These are phyloP conservation scores for Danaus chrysippus DNA, from an alignment of 2,888 invertebrate genomes.

Conservation along the genomic window DNA sequence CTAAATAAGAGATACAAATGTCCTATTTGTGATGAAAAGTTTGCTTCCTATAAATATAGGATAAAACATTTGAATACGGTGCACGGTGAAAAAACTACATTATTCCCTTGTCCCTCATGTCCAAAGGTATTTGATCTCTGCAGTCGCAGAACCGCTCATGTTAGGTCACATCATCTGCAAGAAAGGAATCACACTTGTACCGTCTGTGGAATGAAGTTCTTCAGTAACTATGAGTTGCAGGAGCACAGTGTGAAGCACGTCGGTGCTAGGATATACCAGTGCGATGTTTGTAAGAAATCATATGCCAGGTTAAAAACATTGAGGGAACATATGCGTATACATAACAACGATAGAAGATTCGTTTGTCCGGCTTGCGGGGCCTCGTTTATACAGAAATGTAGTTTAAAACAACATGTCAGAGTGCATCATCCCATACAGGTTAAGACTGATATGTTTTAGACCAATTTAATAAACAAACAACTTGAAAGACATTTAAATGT, in stretches of 20 bases:
- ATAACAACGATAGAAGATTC: slow-evolving; percentile 65
- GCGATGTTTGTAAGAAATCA: slow-evolving; percentile 74
- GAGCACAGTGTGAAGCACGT: slow-evolving; percentile 77
- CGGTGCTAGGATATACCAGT: slow-evolving; percentile 75
- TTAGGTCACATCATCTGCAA: slow-evolving; percentile 64
- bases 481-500: too few species aligned
- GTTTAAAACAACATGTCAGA: slow-evolving; percentile 65
- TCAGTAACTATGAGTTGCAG: slow-evolving; percentile 75
- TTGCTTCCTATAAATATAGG: slow-evolving; percentile 64
- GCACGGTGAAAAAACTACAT: slow-evolving; percentile 64
- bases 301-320: slow-evolving; percentile 70
- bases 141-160: slow-evolving; percentile 64
- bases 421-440: slow-evolving; percentile 64
- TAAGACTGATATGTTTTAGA: slow-evolving; percentile 47
- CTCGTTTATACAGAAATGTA: slow-evolving; percentile 69
- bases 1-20: slow-evolving; percentile 69
- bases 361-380: slow-evolving; percentile 65
- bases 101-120: slow-evolving; percentile 66
- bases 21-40: slow-evolving; percentile 69
- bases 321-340: slow-evolving; percentile 70
- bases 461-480: not conserved
- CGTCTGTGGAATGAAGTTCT: slow-evolving; percentile 76
- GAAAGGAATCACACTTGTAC: slow-evolving; percentile 72
- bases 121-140: slow-evolving; percentile 66
- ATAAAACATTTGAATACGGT: slow-evolving; percentile 61